Conservation (phyloP, 2,797 vertebrate genomes). For the Crotalus adamanteus region DNA sequence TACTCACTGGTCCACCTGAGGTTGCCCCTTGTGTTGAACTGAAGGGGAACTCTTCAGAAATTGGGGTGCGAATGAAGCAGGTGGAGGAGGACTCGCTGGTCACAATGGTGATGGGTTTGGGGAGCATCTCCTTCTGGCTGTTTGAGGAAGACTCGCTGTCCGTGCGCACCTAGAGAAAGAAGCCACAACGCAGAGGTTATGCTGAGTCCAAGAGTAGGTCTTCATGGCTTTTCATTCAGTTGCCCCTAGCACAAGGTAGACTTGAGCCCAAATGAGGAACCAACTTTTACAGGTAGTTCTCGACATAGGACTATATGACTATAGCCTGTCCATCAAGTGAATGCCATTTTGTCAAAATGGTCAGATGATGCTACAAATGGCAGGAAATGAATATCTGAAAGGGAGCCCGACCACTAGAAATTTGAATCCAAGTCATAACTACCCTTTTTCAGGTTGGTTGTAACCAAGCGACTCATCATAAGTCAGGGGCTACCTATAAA, state of each 20-base stretch:
- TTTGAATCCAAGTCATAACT: no score
- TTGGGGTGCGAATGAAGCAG: constrained; percentile 73
- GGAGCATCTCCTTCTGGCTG: constrained; percentile 89
- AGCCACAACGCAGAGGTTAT: not conserved
- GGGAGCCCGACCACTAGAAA: no score
- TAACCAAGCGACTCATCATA: no score
- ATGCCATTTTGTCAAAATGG: no score
- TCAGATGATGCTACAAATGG: no score
- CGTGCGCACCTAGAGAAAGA: constrained; percentile 79
- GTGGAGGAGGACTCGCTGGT: constrained; percentile 86
- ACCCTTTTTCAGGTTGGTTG: no score
- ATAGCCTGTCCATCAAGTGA: no score
- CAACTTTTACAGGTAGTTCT: not conserved
- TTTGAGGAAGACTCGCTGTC: constrained; percentile 91
- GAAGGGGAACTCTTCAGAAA: constrained; percentile 57
- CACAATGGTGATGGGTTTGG: constrained; percentile 81
- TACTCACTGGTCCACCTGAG: constrained; percentile 58
- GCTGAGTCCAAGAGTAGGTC: not conserved
- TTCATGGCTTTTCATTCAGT: not conserved
- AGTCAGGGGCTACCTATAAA: no score
- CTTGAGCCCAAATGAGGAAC: not conserved
- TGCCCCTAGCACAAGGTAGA: not conserved
- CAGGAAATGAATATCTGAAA: no score
- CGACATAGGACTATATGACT: not conserved
- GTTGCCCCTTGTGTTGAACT: constrained; percentile 41